Conservation (phyloP, 2,113 vertebrate species). For the Nothocercus nigrocapillus region DNA sequence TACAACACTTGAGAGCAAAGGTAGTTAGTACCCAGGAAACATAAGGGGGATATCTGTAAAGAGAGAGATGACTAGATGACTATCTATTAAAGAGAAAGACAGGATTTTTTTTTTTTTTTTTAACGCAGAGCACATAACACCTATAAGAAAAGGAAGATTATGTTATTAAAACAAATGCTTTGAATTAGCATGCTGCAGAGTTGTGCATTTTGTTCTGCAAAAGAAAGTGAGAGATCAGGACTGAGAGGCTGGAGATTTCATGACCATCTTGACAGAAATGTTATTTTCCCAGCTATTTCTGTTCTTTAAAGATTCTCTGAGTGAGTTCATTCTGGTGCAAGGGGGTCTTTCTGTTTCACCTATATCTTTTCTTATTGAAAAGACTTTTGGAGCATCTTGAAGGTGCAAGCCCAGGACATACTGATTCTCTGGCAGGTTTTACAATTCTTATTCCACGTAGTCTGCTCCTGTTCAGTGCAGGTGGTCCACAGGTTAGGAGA, state of each 20-base stretch:
- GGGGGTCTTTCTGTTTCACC: not conserved
- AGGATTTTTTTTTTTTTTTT: not conserved
- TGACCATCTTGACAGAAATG: not conserved
- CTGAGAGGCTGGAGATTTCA: not conserved
- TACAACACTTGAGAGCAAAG: not conserved
- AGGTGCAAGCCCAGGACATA: not conserved
- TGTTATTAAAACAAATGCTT: not conserved
- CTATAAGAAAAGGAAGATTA: not conserved
- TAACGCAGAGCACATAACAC: not conserved
- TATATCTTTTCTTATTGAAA: not conserved
- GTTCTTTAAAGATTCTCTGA: not conserved
- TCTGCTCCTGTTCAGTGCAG: not conserved
- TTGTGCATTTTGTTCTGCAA: not conserved
- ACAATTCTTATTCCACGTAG: not conserved
- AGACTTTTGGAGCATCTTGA: not conserved
- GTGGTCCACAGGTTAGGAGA: too few species aligned
- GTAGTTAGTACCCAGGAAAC: not conserved
- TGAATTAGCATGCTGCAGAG: not conserved
- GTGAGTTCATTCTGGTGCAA: not conserved
- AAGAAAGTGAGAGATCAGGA: not conserved
- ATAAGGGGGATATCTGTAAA: not conserved
- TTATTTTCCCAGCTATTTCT: not conserved
- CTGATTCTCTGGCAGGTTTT: not conserved
- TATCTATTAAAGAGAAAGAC: not conserved
- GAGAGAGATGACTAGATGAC: not conserved